Evolutionary conservation across 2,888 invertebrate genomes (phyloP).

Genomic region (Anthophora plumipes): DNA sequence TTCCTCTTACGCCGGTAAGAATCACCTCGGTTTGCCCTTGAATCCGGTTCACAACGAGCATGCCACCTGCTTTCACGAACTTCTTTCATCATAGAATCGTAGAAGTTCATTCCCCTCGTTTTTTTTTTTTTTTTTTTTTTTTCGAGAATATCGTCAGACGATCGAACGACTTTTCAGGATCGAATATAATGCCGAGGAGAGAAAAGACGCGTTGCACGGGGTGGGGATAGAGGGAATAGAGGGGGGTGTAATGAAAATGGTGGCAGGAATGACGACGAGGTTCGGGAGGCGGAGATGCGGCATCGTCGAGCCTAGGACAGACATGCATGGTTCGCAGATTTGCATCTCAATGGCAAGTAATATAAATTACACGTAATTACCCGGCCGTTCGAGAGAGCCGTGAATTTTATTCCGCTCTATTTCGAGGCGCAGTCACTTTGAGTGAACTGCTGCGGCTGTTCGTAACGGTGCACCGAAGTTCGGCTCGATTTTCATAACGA

Average conservation of each 20-base stretch:
- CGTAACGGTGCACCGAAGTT: conserved; percentile 37
- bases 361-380: conserved; percentile 85
- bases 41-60: too few relatives aligned
- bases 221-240: neutral
- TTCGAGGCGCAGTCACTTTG: conserved; percentile 74
- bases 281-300: conserved; percentile 44
- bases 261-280: conserved; percentile 37
- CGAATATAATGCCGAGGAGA: conserved; percentile 18
- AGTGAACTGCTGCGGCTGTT: conserved; percentile 49
- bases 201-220: neutral
- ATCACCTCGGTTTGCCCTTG: neutral
- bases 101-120: neutral
- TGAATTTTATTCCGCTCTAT: conserved; percentile 81
- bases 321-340: conserved; percentile 78
- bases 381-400: conserved; percentile 78
- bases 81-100: neutral
- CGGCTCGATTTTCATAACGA: conserved; percentile 24
- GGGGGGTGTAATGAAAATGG: conserved; percentile 37
- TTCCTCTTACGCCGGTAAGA: neutral
- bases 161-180: conserved; percentile 18
- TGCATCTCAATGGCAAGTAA: conserved; percentile 84
- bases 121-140: too few relatives aligned
- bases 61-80: neutral
- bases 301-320: conserved; percentile 61
- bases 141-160: conserved; percentile 22